Evolutionary conservation across 2,797 vertebrate genomes (phyloP), one percentile per base, ranked within the genome.

Genomic region (Rhabdomys pumilio): DNA sequence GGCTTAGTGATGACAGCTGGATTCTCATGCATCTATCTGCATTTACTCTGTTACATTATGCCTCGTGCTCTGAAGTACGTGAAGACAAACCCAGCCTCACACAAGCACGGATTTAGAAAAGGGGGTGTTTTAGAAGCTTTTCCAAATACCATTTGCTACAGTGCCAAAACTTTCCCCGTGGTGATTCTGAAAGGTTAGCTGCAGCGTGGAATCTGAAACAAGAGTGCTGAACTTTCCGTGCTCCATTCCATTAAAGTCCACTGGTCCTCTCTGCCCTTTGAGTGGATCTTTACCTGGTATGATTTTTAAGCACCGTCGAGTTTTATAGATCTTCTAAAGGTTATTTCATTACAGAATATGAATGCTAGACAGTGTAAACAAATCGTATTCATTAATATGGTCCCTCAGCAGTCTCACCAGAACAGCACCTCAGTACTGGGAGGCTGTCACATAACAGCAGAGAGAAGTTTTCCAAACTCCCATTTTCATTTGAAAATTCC

Each of bases 321-420:
- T 59, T 91, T 92, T 61, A 65, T 75, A 84, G 65, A 91, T 91
- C 38, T 94, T 89, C 72, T 87, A 93, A 94, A 61, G 86, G 47
- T 24, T 93, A 65, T 93, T 93, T 94, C 75, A 95, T 79, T 93
- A 75, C 13, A 93, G 1, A 76, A 63, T 76, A 67, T 80, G 75
- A 90, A 79, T 85, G 88, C 38, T 86, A 86, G 17, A 61, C 34
- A 75, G 15, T 47, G 59, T 69, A 72, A 86, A 91, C 75, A 92
- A 92, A 88, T 81, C 11, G 6, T 76, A 53, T 41, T 89, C 72
- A 91, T 76, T 92, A 77, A 67, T 88, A 86, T 75, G n/a, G 88
- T 13, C 76, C 38, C 67, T 67, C 31, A 81, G 65, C 67, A 84
- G 55, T 50, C 38, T 84, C 57, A 80, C 63, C 7, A 3, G 44